Evolutionary conservation across 2,888 invertebrate species (phyloP), one percentile per base, ranked within the genome.

Genomic region (Autographa gamma): DNA sequence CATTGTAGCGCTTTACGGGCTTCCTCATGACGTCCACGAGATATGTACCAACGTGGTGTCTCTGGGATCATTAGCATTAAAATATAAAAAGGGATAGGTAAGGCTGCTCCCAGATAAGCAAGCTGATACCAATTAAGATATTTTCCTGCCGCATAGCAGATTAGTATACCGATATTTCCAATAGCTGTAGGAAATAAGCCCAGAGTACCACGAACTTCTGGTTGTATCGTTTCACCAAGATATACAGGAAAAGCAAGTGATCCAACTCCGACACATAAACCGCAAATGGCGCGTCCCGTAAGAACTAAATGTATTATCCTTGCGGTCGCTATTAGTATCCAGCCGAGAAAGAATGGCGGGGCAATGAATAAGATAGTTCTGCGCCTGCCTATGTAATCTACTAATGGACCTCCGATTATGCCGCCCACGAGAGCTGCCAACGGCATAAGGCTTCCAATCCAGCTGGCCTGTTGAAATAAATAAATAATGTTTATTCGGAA

Each of bases 231-330:
- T 95, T 99, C 99, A 9, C 98, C 98, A 54, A 99, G 96, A 90
- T 99, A 99, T 1, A 99, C 98, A 0, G 99, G 99, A 81, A 98
- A 96, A 25, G 98, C 97, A 2, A 99, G 96, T 0, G 98, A 98
- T 0, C 98, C 97, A 69, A 99, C 96, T 19, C 99, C 98, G 48
- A 98, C 98, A 89, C 98, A 98, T 83, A 98, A 96, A 11, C 99
- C 99, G 74, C 98, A 97, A 71, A 99, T 91, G 0, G 97, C 96
- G 76, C 99, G 97, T 13, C 98, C 99, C 31, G 96, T 93, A 77
- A 98, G 96, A 52, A 99, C 96, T 95, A 98, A 96, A 76, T 96
- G 95, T 32, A 98, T 96, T 80, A 97, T 96, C 54, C 93, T 95
- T 25, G 98, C 98, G 65, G 97, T 96, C 8, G 97, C 97, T 85